Evolutionary conservation across 2,888 invertebrate species (phyloP).

Genomic region (Drosophila anomalata): DNA sequence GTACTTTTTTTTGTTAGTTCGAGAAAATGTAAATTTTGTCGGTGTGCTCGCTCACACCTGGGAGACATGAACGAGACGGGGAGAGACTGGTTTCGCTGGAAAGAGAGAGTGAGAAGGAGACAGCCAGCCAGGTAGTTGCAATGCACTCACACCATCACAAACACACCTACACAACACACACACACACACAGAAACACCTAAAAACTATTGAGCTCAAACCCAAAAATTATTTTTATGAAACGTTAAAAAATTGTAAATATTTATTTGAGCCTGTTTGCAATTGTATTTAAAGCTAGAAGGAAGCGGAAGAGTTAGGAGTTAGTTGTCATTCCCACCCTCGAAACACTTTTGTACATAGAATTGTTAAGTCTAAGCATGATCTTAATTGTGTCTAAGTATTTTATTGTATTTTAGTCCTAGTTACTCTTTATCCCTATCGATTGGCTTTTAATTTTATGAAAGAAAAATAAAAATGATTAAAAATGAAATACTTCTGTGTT

Average conservation of each 20-base stretch:
- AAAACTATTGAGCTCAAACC: constrained; percentile 66
- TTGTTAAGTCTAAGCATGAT: constrained; percentile 60
- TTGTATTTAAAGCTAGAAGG: constrained; percentile 26
- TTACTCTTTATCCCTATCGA: constrained; percentile 43
- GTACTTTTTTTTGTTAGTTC: constrained; percentile 47
- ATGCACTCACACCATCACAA: constrained; percentile 32
- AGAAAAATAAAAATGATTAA: constrained; percentile 53
- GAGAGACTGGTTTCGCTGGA: constrained; percentile 17
- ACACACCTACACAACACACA: constrained; percentile 31
- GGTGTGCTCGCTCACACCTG: constrained; percentile 39
- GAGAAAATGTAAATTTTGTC: constrained; percentile 65
- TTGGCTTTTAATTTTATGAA: constrained; percentile 56
- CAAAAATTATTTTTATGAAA: constrained; percentile 66
- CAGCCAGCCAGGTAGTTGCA: constrained; percentile 52
- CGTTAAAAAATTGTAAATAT: constrained; percentile 41
- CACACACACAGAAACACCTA: constrained; percentile 29
- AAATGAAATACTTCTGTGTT: constrained; percentile 10
- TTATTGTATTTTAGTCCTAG: constrained; percentile 49
- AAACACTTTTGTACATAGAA: constrained; percentile 60
- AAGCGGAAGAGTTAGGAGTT: constrained; percentile 15
- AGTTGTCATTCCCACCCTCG: constrained; percentile 42
- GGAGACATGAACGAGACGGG: constrained; percentile 29
- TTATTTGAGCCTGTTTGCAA: constrained; percentile 38
- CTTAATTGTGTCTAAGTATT: constrained; percentile 46
- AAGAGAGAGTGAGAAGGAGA: constrained; percentile 25